Base-by-base conservation (phyloP, 1,140 invertebrate species). In the Probaryconus sp. region DNA sequence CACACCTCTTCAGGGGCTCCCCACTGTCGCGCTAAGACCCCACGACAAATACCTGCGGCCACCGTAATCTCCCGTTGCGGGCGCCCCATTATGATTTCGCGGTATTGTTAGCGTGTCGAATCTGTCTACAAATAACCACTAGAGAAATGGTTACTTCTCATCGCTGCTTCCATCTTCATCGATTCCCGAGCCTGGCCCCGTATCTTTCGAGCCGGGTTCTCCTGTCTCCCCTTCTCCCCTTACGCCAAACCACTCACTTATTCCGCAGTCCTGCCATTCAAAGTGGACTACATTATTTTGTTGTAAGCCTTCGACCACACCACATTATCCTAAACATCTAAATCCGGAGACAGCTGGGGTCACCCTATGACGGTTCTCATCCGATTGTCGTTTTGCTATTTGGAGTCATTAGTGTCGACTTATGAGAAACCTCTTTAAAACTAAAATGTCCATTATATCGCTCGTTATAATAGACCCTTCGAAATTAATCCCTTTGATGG, bases 311-410 rank as follows among this genome's bases (percentile, higher is more conserved):
- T 74, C 79, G 78, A 74, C 80, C 81, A 80, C 79, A 81, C 64
- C 79, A 85, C 83, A 86, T 88, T 87, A 87, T 87, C 86, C 86
- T 85, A 86, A 85, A 88, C 86, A 87, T 87, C 87, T 87, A 86
- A 87, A 87, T 88, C 87, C 86, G 78, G 81, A 60, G 70, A 87
- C 87, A 88, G 86, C 86, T 88, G 87, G 81, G 77, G 51, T 50
- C 78, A 64, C 64, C 61, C 64, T 24, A 48, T 61, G 76, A 72
- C 16, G 82, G 67, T 80, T 85, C 84, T 84, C 83, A 86, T 82
- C 65, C 58, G 45, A 60, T 65, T 55, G 38, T 55, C 48, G 16
- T 48, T 55, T 31, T 33, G 14, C 42, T 45, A 71, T 71, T 70
- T 38, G 17, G 21, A 53, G 48, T 67, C 61, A 65, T 73, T 73